A percentile compares a stretch with the other conserved stretches of the same genome.
These are phyloP conservation scores for Champsocephalus esox DNA, from an alignment of 2,797 vertebrate species.

Conservation along the genomic window DNA sequence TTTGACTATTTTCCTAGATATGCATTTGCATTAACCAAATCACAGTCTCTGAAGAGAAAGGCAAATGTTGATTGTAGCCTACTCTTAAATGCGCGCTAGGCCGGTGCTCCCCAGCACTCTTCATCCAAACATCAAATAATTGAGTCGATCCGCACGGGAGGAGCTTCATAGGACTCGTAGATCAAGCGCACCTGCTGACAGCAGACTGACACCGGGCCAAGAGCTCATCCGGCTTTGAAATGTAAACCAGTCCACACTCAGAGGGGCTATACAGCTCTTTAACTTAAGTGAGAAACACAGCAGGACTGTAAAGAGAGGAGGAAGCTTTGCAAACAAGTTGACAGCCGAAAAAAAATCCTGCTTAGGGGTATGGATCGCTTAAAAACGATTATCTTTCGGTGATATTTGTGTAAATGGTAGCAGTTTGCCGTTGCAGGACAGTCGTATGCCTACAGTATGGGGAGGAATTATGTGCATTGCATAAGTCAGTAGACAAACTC, in stretches of 20 bases:
- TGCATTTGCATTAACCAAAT: conserved; percentile 48
- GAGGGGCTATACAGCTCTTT: conserved; percentile 26
- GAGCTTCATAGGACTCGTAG: conserved; percentile 31
- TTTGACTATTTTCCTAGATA: background rate
- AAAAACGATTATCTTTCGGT: background rate
- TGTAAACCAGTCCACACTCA: conserved; percentile 54
- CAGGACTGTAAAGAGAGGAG: conserved; percentile 24
- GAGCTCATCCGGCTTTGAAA: conserved; percentile 61
- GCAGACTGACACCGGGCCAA: conserved; percentile 43
- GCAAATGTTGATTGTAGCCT: conserved; percentile 15
- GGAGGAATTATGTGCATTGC: conserved; percentile 34
- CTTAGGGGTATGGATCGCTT: background rate
- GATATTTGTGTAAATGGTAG: conserved; percentile 6
- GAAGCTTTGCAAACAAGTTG: conserved; percentile 17
- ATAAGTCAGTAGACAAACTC: conserved; percentile 25
- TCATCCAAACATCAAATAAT: conserved; percentile 35
- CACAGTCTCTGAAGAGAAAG: conserved; percentile 12
- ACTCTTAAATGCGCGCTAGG: background rate
- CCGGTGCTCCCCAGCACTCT: background rate
- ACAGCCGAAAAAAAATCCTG: conserved; percentile 7
- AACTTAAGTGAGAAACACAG: conserved; percentile 28
- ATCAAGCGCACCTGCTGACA: conserved; percentile 62
- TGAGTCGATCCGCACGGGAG: conserved; percentile 6
- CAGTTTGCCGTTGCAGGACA: background rate
- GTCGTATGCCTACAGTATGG: conserved; percentile 18